phyloP scores from a whole-genome alignment of 2,888 invertebrate genomes.

The Argyra leucocephala region DNA sequence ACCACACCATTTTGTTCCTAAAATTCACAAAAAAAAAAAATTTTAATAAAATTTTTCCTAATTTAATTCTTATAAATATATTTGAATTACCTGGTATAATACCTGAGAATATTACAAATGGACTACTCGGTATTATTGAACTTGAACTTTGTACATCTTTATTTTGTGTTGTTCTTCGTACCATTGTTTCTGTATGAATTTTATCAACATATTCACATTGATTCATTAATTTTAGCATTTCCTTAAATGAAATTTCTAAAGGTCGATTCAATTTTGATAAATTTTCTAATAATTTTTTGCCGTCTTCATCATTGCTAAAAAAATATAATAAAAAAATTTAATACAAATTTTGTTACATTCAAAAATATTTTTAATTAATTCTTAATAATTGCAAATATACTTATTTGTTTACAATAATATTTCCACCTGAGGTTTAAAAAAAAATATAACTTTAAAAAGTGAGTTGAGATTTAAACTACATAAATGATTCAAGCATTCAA shows the following conservation, averaged over 20 bases:
- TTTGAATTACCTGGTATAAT: slow-evolving; percentile 63
- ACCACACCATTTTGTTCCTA: slow-evolving; percentile 89
- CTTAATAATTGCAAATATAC: too few relatives aligned
- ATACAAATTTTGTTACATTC: too few relatives aligned
- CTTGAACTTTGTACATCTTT: slow-evolving; percentile 32
- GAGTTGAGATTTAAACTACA: too few relatives aligned
- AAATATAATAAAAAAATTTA: slow-evolving; percentile 18
- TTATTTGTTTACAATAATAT: too few relatives aligned
- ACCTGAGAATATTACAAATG: slow-evolving; percentile 63
- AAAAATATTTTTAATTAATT: too few relatives aligned
- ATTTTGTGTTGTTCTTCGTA: slow-evolving; percentile 28
- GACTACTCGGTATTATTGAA: slow-evolving; percentile 54
- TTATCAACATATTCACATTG: slow-evolving; percentile 63
- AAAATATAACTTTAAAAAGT: too few relatives aligned
- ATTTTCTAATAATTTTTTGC: slow-evolving; percentile 53
- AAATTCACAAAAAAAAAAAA: slow-evolving; percentile 23
- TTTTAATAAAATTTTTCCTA: neutral
- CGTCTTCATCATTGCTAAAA: slow-evolving; percentile 63
- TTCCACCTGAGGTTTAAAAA: too few relatives aligned
- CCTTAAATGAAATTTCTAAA: slow-evolving; percentile 55
- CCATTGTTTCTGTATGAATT: slow-evolving; percentile 26
- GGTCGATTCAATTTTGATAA: slow-evolving; percentile 55
- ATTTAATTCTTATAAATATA: too few relatives aligned
- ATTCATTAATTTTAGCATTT: slow-evolving; percentile 71
- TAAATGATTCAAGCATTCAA: too few relatives aligned